Evolutionary conservation across 2,797 vertebrate genomes (phyloP).

Genomic region (Megaceryle alcyon): DNA sequence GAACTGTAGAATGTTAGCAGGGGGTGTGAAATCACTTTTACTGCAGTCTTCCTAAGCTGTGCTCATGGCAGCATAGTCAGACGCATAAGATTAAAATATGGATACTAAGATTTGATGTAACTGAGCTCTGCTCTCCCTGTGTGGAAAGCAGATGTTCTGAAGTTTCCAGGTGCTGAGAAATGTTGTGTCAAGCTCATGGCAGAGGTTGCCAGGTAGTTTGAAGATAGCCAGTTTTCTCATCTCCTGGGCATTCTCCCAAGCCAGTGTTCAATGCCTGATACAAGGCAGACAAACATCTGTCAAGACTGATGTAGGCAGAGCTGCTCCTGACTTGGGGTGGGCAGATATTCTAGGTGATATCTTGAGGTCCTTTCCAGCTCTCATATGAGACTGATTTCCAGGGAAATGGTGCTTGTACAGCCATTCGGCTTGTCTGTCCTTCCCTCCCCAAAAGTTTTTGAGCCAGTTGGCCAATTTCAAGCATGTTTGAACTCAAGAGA

Average conservation of each 20-base stretch:
- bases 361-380: background rate
- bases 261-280: background rate
- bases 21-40: background rate
- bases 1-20: background rate
- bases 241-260: conserved; percentile 11
- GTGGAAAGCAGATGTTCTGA: conserved; percentile 57
- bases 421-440: background rate
- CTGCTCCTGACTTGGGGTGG: conserved; percentile 35
- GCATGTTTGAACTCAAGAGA: background rate
- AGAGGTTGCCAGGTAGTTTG: conserved; percentile 38
- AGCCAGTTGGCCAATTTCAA: background rate
- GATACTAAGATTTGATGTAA: conserved; percentile 26
- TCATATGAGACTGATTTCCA: background rate
- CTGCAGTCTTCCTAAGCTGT: background rate
- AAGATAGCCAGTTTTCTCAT: conserved; percentile 17
- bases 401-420: background rate
- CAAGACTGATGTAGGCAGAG: background rate
- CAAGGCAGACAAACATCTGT: conserved; percentile 48
- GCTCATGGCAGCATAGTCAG: background rate
- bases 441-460: background rate
- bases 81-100: background rate
- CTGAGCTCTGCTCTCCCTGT: background rate
- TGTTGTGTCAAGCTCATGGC: conserved; percentile 8
- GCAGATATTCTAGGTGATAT: background rate
- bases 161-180: conserved; percentile 59